Evolutionary conservation across 2,797 vertebrate genomes (phyloP).

Genomic region (Ceyx erithaca): DNA sequence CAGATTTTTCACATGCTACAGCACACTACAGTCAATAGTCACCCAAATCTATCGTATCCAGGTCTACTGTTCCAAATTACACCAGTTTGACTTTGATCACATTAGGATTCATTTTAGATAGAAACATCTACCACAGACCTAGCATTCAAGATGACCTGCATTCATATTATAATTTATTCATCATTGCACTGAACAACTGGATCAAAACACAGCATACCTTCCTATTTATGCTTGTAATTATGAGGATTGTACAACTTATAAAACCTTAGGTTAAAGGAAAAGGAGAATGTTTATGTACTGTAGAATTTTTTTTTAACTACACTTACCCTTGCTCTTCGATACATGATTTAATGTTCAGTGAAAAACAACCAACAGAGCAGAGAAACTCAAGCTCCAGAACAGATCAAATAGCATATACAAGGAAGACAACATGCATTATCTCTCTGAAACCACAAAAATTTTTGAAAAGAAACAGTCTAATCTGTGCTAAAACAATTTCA

Average conservation of each 20-base stretch:
- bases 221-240: neutral
- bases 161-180: neutral
- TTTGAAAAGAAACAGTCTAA: neutral
- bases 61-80: neutral
- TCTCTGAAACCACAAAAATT: neutral
- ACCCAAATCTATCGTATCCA: neutral
- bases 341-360: neutral
- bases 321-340: neutral
- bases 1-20: neutral
- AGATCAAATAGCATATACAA: neutral
- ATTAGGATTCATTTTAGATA: neutral
- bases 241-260: neutral
- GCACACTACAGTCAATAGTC: neutral
- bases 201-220: conserved; percentile 5
- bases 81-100: neutral
- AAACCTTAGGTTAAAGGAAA: neutral
- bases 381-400: neutral
- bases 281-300: neutral
- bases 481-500: neutral
- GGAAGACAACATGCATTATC: neutral
- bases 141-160: neutral
- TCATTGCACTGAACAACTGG: neutral
- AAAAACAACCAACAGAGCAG: neutral
- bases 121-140: neutral
- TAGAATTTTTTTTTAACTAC: neutral